These are phyloP conservation scores for Cepphus grylle DNA, from an alignment of 2,113 vertebrate species.

Conservation along the genomic window DNA sequence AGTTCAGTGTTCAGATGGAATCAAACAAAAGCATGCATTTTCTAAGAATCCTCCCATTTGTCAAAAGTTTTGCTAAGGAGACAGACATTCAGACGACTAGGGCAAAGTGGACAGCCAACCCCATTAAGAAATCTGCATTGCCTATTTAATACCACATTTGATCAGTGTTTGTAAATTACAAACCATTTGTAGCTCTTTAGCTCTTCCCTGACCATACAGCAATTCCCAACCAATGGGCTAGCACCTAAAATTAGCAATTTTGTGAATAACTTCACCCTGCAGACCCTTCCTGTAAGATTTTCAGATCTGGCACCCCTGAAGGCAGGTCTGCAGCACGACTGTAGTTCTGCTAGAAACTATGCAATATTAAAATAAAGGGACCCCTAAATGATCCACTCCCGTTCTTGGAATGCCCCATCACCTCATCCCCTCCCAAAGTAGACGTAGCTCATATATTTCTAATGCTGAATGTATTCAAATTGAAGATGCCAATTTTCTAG, in stretches of 20 bases:
- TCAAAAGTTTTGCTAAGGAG: neutral
- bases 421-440: neutral
- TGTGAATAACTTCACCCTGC: neutral
- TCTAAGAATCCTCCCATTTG: neutral
- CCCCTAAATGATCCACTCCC: neutral
- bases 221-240: neutral
- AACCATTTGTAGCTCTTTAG: neutral
- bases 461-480: neutral
- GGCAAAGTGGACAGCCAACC: neutral
- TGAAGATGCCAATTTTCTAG: neutral
- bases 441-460: slow-evolving; percentile 1
- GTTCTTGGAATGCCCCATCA: neutral
- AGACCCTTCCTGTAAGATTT: neutral
- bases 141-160: neutral
- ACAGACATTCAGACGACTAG: neutral
- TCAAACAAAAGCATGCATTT: neutral
- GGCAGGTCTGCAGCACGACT: neutral
- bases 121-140: neutral
- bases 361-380: neutral
- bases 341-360: neutral
- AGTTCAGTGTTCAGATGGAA: neutral
- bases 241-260: neutral
- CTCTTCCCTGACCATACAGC: neutral
- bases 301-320: neutral
- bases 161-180: neutral